A percentile compares a stretch with the other conserved stretches of the same genome.
These are phyloP conservation scores for Cepaea hortensis DNA, from an alignment of 2,888 invertebrate genomes.

Conservation along the genomic window DNA sequence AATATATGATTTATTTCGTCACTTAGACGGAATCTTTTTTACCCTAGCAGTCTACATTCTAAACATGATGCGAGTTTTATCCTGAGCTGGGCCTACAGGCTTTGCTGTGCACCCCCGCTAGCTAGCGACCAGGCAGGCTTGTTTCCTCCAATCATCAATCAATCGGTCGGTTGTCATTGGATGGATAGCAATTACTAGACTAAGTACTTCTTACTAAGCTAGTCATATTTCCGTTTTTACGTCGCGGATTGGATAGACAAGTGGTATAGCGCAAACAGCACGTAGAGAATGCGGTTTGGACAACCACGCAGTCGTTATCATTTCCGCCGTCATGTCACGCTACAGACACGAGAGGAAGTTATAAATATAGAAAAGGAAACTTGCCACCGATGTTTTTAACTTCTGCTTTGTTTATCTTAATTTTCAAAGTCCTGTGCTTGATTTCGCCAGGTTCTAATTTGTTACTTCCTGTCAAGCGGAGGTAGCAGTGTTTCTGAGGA, in stretches of 20 bases:
- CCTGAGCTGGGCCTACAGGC: constrained; percentile 16
- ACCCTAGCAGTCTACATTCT: neutral
- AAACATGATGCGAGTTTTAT: constrained; percentile 2
- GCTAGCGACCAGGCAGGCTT: constrained; percentile 29
- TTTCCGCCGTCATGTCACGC: constrained; percentile 2
- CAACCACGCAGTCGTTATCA: neutral
- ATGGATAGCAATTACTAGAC: constrained; percentile 33
- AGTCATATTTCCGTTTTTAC: constrained; percentile 15
- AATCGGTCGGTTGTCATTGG: constrained; percentile 32
- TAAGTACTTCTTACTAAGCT: constrained; percentile 31
- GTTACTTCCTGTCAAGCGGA: neutral
- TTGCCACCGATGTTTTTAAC: neutral
- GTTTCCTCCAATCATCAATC: constrained; percentile 36
- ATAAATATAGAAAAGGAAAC: constrained; percentile 18
- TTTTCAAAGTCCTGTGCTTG: neutral
- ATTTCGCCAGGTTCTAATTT: neutral
- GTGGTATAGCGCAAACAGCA: neutral
- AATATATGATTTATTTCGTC: neutral
- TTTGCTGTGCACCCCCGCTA: constrained; percentile 33
- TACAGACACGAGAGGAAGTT: neutral
- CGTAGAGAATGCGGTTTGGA: neutral
- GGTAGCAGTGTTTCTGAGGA: neutral
- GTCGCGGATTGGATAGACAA: neutral
- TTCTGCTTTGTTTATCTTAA: constrained; percentile 2
- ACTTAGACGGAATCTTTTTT: constrained; percentile 1